Evolutionary conservation across 1,140 invertebrate species (phyloP), one percentile per base, ranked within the genome.

Genomic region (Drosophila rufa): DNA sequence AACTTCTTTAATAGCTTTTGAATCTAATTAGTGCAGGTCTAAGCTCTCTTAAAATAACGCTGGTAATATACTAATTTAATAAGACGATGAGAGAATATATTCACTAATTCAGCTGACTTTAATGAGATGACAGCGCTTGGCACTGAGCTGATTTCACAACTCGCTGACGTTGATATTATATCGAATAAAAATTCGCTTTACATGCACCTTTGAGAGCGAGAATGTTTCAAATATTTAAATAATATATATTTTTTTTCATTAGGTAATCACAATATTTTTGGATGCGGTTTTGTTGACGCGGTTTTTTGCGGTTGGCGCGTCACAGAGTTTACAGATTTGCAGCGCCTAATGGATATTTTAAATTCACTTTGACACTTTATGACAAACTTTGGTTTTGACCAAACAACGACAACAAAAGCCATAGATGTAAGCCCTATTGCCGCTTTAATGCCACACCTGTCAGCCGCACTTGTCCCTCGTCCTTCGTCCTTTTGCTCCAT

Each of bases 361-460:
- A 85, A 90, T 89, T 89, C 85, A 73, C 81, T 89, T 90, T 89
- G 84, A 90, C 84, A 89, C 78, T 89, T 89, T 89, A 79, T 89
- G 84, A 81, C 84, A 89, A 89, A 90, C 81, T 89, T 89, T 90
- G 84, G 84, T 85, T 90, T 81, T 48, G 69, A 45, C 45, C 67
- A 64, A 17, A 55, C 42, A 53, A 43, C 43, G 67, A 25, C 42
- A 27, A 43, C 53, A 56, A 46, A 51, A 48, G 46, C 48, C 57
- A 64, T 33, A 42, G 57, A 61, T 75, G 56, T 75, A 47, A 65
- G 61, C 79, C 67, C 79, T 79, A 76, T 86, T 43, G 69, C 51
- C 59, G 75, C 69, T 80, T 87, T 83, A 87, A 76, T 77, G 79
- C 83, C 67, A 80, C 61, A 77, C 64, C 83, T 86, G 80, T 84